phyloP scores from a whole-genome alignment of 23 tunicate species.

The Styela clava region DNA sequence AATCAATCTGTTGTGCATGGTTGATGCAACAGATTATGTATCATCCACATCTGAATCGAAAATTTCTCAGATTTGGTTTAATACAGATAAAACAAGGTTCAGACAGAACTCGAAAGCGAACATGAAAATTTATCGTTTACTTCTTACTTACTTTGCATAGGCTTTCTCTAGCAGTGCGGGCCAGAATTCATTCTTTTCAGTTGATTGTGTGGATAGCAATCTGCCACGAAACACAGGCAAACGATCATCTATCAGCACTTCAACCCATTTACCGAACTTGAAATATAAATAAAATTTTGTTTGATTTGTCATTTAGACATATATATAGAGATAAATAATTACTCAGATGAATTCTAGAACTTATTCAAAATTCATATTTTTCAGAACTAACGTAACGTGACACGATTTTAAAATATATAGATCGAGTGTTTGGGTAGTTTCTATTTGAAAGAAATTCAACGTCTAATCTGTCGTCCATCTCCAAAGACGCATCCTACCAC shows the following conservation, averaged over 20 bases:
- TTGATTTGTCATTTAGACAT: neutral
- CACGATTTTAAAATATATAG: too few species aligned
- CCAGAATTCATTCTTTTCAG: constrained; percentile 26
- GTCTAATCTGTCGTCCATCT: too few species aligned
- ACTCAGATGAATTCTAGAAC: too few species aligned
- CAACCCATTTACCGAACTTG: constrained; percentile 26
- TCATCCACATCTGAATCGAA: too few species aligned
- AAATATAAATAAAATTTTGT: neutral
- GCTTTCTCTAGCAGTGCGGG: constrained; percentile 28
- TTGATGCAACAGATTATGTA: too few species aligned
- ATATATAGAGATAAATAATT: too few species aligned
- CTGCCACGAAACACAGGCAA: constrained; percentile 8
- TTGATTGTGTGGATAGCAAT: constrained; percentile 10
- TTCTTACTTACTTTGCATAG: neutral
- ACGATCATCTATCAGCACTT: constrained; percentile 29
- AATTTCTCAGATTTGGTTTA: too few species aligned
- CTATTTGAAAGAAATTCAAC: too few species aligned
- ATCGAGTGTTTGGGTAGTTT: too few species aligned
- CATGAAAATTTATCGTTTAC: neutral
- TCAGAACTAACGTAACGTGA: too few species aligned
- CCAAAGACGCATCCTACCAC: too few species aligned
- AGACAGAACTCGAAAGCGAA: neutral
- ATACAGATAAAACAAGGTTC: neutral
- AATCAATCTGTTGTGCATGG: neutral
- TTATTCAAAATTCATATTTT: too few species aligned